phyloP scores from a whole-genome alignment of 2,888 invertebrate genomes.

The Andrena praecox region DNA sequence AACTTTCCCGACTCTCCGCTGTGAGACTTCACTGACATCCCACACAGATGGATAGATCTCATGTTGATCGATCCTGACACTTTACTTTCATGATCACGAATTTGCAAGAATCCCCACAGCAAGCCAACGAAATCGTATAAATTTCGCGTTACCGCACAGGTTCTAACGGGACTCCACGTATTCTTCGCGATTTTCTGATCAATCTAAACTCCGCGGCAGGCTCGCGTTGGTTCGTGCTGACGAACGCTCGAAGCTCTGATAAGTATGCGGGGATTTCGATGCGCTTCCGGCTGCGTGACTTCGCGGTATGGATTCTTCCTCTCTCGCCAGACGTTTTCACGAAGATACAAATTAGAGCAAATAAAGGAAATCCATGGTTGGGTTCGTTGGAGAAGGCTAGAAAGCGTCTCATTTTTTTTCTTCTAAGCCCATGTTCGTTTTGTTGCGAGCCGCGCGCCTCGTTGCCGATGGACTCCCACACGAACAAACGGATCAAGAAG shows the following conservation, averaged over 20 bases:
- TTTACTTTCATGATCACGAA: neutral
- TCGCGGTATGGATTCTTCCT: slow-evolving; percentile 42
- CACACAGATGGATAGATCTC: no score
- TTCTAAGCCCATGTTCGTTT: neutral
- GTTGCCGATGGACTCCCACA: neutral
- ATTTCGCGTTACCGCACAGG: neutral
- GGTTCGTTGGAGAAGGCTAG: neutral
- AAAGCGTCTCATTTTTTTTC: neutral
- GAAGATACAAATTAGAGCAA: slow-evolving; percentile 46
- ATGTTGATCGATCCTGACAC: neutral
- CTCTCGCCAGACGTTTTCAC: slow-evolving; percentile 9
- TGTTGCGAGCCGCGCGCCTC: neutral
- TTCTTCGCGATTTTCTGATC: slow-evolving; percentile 28
- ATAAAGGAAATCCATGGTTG: slow-evolving; percentile 22
- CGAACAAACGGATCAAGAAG: neutral
- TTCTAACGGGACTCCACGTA: slow-evolving; percentile 25
- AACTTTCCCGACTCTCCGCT: no score
- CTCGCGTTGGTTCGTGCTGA: slow-evolving; percentile 31
- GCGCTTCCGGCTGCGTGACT: slow-evolving; percentile 62
- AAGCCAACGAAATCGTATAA: neutral
- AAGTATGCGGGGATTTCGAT: slow-evolving; percentile 53
- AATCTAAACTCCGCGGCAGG: slow-evolving; percentile 20
- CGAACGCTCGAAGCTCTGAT: slow-evolving; percentile 46
- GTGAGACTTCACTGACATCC: no score
- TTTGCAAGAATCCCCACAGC: neutral